Evolutionary conservation across 2,888 invertebrate species (phyloP), one percentile per base, ranked within the genome.

Genomic region (Drosophila dives): DNA sequence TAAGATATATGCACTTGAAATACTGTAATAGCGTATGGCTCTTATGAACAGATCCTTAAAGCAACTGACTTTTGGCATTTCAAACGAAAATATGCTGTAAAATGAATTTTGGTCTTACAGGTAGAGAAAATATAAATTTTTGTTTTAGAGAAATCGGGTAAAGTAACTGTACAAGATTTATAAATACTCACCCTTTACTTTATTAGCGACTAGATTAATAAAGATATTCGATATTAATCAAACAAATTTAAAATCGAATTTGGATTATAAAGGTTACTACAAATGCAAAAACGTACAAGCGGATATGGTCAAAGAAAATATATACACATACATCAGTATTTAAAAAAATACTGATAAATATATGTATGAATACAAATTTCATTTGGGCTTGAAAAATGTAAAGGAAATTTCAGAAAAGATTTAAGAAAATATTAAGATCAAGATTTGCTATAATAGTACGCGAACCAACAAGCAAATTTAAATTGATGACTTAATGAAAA

Each of bases 1-100:
- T 78, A 77, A 78, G 67, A 78, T 67, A 66, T 17, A 36, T 61
- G 36, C 67, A 81, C 78, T 77, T 55, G 45, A 80, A 45, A 42
- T 36, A 23, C 34, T 23, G 33, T 8, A 34, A 10, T 10, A 23
- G 33, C 76, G 80, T 80, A 64, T 81, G 72, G 49, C 45, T 15
- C 38, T 48, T 45, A 63, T 70, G 15, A 62, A 33, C 20, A 20
- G 61, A 54, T 55, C 53, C 63, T 68, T 50, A 4, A 12, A 17
- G 17, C n/a, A 50, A 50, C 38, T 51, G 33, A 36, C 33, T n/a
- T 45, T 49, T 34, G 29, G 17, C 42, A 60, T 50, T 63, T 45
- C 20, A n/a, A 60, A 15, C 29, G 26, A 32, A 51, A 42, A 48
- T 38, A 20, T 17, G 10, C 56, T 65, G 77, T 80, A 51, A 65